Evolutionary conservation across 1,140 invertebrate species (phyloP).

Genomic region (Choristoneura fumiferana): DNA sequence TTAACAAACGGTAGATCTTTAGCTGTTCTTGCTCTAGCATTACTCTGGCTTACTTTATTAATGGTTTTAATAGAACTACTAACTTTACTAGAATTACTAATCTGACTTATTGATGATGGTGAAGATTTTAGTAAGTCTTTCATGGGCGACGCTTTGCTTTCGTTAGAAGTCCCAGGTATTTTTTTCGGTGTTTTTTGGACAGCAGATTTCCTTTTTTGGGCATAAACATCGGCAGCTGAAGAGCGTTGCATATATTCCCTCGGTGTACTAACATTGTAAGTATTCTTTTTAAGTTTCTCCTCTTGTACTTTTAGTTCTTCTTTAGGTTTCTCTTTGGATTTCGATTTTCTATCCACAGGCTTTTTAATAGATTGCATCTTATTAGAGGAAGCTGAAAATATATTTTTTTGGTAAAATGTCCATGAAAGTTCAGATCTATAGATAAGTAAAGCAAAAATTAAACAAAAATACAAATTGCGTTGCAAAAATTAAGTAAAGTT

Average conservation of each 20-base stretch:
- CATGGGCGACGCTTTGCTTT: constrained; percentile 44
- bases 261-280: constrained; percentile 43
- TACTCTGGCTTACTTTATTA: not conserved
- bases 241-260: constrained; percentile 49
- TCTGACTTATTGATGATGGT: constrained; percentile 38
- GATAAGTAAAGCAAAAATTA: too few species aligned
- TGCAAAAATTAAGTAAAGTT: not conserved
- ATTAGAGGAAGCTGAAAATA: not conserved
- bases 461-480: not conserved
- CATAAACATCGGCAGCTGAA: constrained; percentile 56
- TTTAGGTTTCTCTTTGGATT: constrained; percentile 33
- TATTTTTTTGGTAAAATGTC: too few species aligned
- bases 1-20: constrained; percentile 43
- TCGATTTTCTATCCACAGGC: constrained; percentile 31
- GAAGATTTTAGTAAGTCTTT: constrained; percentile 55
- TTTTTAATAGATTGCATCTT: constrained; percentile 17
- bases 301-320: constrained; percentile 36
- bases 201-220: constrained; percentile 33
- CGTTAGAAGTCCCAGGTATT: constrained; percentile 21
- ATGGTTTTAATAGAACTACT: not conserved
- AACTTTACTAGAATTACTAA: constrained; percentile 6
- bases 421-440: too few species aligned
- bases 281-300: constrained; percentile 49
- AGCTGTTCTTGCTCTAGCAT: constrained; percentile 15
- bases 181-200: constrained; percentile 48